Evolutionary conservation across 2,113 vertebrate species (phyloP), one percentile per base, ranked within the genome.

Genomic region (Pollimyrus isidori): DNA sequence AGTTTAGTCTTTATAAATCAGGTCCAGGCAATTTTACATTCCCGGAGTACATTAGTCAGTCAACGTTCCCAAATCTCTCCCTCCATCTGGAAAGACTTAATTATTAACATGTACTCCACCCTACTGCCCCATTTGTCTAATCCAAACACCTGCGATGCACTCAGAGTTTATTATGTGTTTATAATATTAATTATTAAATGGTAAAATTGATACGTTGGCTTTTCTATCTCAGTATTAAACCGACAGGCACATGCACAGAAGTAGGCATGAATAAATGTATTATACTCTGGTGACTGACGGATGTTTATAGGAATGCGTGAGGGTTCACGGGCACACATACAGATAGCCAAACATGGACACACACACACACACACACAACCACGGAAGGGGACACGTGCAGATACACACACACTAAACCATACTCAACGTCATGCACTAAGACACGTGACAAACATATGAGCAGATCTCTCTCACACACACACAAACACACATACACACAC

Each of bases 1-100:
- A 58, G 39, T 88, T 84, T 13, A 48, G 53, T 58, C 52, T 62
- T 84, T 48, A 19, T 62, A 26, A 45, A 84, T 45, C 39, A 56
- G 26, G 58, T 48, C 46, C 26, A 23, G 4, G 46, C 52, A 17
- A 6, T 73, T 35, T 53, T 42, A 42, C 42, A 45, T 85, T 17
- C 13, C 23, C 39, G 30, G 52, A 89, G 35, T 82, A 56, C 23
- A 56, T 56, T 85, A 62, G 88, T 89, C 88, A 84, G 19, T 89
- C 80, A 89, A 46, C 35, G 84, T 46, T 23, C 52, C 21, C 76
- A 84, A 62, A 89, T 89, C 52, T 53, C 48, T 48, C 5, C 17
- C 9, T 46, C 42, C 80, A 83, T 89, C 80, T 84, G 39, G 88
- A 84, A 69, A 58, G 52, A 89, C 46, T 89, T 89, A 85, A 62